These are phyloP conservation scores for Drosophila diplacantha DNA, from an alignment of 2,888 invertebrate genomes.

Conservation along the genomic window DNA sequence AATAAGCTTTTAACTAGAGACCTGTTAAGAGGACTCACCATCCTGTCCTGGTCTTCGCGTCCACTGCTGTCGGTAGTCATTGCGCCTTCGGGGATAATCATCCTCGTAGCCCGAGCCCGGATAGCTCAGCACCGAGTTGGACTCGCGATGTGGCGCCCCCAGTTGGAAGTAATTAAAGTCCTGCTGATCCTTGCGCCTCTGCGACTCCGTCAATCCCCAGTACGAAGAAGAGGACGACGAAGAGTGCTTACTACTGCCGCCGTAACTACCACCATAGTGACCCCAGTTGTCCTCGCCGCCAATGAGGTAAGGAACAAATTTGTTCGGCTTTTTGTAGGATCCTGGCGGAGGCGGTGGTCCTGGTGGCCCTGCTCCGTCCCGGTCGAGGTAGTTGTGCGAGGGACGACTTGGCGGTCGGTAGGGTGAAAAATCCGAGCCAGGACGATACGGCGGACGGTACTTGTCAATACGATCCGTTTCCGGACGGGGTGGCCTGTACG, in stretches of 20 bases:
- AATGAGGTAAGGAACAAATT: conserved; percentile 81
- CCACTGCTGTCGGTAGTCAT: conserved; percentile 76
- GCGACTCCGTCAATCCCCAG: conserved; percentile 79
- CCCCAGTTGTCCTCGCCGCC: conserved; percentile 80
- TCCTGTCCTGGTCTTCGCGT: conserved; percentile 77
- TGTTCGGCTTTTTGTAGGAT: conserved; percentile 69
- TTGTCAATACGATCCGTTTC: conserved; percentile 69
- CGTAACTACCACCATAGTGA: conserved; percentile 82
- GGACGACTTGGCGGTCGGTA: conserved; percentile 68
- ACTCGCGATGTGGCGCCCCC: conserved; percentile 76
- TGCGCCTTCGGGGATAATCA: conserved; percentile 61
- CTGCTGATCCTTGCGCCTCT: conserved; percentile 73
- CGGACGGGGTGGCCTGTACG: conserved; percentile 62
- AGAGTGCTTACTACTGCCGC: conserved; percentile 77
- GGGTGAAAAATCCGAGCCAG: conserved; percentile 72
- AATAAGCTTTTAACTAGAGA: too few species aligned
- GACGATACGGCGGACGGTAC: conserved; percentile 73
- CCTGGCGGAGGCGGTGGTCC: conserved; percentile 41
- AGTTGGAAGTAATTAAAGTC: conserved; percentile 78
- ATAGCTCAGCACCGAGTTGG: conserved; percentile 79
- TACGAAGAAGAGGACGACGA: conserved; percentile 77
- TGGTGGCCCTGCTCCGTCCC: conserved; percentile 59
- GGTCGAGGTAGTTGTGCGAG: conserved; percentile 72
- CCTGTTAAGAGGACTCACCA: conserved; percentile 57
- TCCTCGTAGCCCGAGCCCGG: conserved; percentile 78